A percentile compares a stretch with the other conserved stretches of the same genome.
Conservation (phyloP, 2,113 vertebrate genomes). For the Dunckerocampus dactyliophorus region DNA sequence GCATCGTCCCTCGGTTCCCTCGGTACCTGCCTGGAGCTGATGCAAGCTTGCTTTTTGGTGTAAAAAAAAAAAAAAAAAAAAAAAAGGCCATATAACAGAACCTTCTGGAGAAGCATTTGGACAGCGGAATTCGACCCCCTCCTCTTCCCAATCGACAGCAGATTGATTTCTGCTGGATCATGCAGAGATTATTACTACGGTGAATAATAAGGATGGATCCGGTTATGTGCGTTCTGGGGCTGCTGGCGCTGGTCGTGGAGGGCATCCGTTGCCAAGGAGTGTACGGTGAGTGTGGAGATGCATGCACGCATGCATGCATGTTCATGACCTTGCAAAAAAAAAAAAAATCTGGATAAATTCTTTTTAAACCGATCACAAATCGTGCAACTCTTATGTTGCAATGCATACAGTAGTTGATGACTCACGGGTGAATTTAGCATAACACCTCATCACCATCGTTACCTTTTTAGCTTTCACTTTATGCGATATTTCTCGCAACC, state of each 20-base stretch:
- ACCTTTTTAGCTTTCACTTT: background rate
- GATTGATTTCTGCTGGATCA: conserved; percentile 71
- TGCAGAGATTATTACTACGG: conserved; percentile 74
- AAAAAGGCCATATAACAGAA: conserved; percentile 5
- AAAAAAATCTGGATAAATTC: background rate
- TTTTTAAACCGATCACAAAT: no score
- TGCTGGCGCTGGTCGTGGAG: conserved; percentile 82
- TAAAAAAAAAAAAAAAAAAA: background rate
- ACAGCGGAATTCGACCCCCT: conserved; percentile 18
- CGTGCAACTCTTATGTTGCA: background rate
- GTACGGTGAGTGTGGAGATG: conserved; percentile 81
- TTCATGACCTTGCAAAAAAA: conserved; percentile 72
- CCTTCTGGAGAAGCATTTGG: background rate
- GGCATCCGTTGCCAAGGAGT: conserved; percentile 85
- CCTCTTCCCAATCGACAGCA: conserved; percentile 24
- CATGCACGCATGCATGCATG: conserved; percentile 25
- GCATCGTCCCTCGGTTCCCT: conserved; percentile 53
- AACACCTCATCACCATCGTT: background rate
- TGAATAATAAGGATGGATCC: conserved; percentile 80
- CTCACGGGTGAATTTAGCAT: conserved; percentile 8
- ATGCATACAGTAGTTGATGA: conserved; percentile 4
- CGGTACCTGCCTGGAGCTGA: conserved; percentile 47
- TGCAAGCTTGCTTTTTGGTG: conserved; percentile 13
- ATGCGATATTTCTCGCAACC: background rate
- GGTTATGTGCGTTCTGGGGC: conserved; percentile 80